Conservation (phyloP, 2,797 vertebrate species). For the Hephaestus fuliginosus region DNA sequence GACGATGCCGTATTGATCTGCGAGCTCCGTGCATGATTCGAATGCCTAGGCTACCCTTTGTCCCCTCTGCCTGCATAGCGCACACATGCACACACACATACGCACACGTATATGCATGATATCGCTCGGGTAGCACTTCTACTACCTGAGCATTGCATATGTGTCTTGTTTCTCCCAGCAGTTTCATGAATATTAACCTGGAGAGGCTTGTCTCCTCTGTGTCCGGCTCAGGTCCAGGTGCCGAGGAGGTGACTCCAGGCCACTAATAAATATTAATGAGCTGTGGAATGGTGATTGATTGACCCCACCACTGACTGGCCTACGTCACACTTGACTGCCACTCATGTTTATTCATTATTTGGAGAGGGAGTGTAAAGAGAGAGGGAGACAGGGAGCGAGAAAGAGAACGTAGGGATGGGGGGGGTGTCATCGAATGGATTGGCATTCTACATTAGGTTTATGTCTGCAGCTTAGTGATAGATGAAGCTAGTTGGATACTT, state of each 20-base stretch:
- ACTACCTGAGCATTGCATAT: constrained; percentile 62
- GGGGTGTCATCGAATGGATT: constrained; percentile 72
- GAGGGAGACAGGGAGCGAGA: constrained; percentile 40
- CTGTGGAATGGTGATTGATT: constrained; percentile 86
- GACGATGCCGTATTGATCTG: constrained; percentile 87
- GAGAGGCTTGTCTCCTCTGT: constrained; percentile 71
- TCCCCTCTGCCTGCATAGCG: constrained; percentile 42
- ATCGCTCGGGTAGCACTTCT: constrained; percentile 35
- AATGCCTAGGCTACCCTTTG: constrained; percentile 69
- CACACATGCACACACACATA: not conserved
- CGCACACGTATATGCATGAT: constrained; percentile 4
- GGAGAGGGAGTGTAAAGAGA: constrained; percentile 68
- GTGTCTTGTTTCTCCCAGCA: constrained; percentile 72
- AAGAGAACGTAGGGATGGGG: constrained; percentile 27
- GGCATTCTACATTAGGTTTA: constrained; percentile 81
- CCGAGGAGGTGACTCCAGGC: constrained; percentile 82
- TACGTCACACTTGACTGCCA: constrained; percentile 80
- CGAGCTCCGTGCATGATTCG: constrained; percentile 76
- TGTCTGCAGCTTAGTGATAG: constrained; percentile 83
- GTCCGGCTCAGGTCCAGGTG: constrained; percentile 77
- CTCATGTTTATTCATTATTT: constrained; percentile 87
- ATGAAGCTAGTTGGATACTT: constrained; percentile 81
- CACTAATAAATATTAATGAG: constrained; percentile 86
- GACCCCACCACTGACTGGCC: constrained; percentile 82
- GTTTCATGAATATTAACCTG: constrained; percentile 84